Percentiles rank a stretch among this genome's conserved stretches.
Evolutionary conservation across 2,113 vertebrate genomes (phyloP).

Genomic region (Scomber scombrus): DNA sequence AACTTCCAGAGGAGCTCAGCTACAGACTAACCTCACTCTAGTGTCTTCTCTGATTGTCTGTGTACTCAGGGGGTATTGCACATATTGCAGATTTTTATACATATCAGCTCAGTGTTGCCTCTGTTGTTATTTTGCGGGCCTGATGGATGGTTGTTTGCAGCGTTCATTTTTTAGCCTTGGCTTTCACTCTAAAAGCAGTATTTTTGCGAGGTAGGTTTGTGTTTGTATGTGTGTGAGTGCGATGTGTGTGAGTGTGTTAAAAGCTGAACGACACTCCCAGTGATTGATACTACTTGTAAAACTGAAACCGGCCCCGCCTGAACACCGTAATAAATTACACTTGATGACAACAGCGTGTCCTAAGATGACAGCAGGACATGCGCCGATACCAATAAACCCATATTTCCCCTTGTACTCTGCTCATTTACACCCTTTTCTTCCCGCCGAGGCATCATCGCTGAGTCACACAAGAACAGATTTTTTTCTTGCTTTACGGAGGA

Average conservation of each 20-base stretch:
- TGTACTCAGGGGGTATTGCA: slow-evolving; percentile 59
- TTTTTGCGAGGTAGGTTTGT: slow-evolving; percentile 26
- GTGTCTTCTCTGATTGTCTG: slow-evolving; percentile 64
- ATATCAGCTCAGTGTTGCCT: slow-evolving; percentile 54
- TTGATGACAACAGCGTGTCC: slow-evolving; percentile 60
- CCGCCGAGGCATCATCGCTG: slow-evolving; percentile 35
- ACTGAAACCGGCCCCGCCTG: slow-evolving; percentile 59
- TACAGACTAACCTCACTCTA: slow-evolving; percentile 22
- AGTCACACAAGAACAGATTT: slow-evolving; percentile 57
- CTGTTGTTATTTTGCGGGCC: slow-evolving; percentile 61
- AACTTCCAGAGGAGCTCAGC: slow-evolving; percentile 26
- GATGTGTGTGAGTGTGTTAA: slow-evolving; percentile 33
- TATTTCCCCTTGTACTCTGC: slow-evolving; percentile 60
- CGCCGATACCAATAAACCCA: slow-evolving; percentile 75
- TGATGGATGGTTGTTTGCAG: slow-evolving; percentile 72
- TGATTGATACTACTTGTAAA: slow-evolving; percentile 79
- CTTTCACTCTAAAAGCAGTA: slow-evolving; percentile 59
- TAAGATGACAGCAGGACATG: slow-evolving; percentile 62
- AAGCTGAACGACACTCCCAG: slow-evolving; percentile 44
- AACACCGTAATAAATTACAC: slow-evolving; percentile 70
- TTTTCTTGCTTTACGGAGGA: slow-evolving; percentile 50
- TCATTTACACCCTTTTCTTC: slow-evolving; percentile 61
- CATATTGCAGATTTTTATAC: slow-evolving; percentile 69
- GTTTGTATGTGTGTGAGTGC: background rate
- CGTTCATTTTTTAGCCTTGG: slow-evolving; percentile 61